A percentile compares a stretch with the other conserved stretches of the same genome.
These are phyloP conservation scores for Cephus cinctus DNA, from an alignment of 1,140 invertebrate genomes.

Conservation along the genomic window DNA sequence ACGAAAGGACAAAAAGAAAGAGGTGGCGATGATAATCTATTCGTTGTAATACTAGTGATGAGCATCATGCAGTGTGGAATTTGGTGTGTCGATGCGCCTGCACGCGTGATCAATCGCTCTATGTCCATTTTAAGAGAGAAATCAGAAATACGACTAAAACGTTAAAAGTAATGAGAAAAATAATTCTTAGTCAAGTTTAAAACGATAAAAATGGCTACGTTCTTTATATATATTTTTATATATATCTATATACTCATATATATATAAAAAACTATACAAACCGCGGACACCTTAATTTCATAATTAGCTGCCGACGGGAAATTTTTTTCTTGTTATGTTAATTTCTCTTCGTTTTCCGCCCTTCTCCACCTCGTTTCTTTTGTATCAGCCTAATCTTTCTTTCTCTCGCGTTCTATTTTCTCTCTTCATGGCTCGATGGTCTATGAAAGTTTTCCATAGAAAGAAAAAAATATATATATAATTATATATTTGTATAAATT, in stretches of 20 bases:
- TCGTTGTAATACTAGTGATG: conserved; percentile 54
- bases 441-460: too few relatives aligned
- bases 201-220: conserved; percentile 42
- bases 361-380: conserved; percentile 1
- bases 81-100: too few relatives aligned
- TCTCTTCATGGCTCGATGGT: too few relatives aligned
- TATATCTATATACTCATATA: conserved; percentile 13
- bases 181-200: conserved; percentile 22
- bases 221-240: conserved; percentile 24
- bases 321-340: conserved; percentile 17
- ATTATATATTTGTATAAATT: too few relatives aligned
- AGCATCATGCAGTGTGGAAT: conserved; percentile 52
- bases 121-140: too few relatives aligned
- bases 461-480: too few relatives aligned
- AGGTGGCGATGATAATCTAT: conserved; percentile 43
- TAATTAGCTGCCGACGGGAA: conserved; percentile 39
- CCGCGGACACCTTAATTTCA: conserved; percentile 32
- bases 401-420: neutral
- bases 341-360: neutral
- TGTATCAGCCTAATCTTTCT: neutral
- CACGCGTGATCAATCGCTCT: too few relatives aligned
- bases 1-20: conserved; percentile 27
- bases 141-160: too few relatives aligned
- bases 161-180: too few relatives aligned
- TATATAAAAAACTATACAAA: conserved; percentile 47